phyloP scores from a whole-genome alignment of 2,113 vertebrate genomes.

The Abramis brama region DNA sequence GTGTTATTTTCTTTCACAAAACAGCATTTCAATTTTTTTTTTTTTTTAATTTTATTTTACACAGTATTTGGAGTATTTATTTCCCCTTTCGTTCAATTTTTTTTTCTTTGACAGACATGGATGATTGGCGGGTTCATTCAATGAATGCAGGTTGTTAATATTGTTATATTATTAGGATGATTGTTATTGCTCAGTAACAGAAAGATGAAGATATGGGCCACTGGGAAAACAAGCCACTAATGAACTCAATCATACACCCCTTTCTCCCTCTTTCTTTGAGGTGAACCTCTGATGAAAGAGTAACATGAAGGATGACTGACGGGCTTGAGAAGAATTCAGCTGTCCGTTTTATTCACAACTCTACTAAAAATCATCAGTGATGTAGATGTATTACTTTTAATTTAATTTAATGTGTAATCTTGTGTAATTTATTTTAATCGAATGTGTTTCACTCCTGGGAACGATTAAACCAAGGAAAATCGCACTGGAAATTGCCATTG shows the following conservation, averaged over 20 bases:
- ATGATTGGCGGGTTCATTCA: slow-evolving; percentile 57
- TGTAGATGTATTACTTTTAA: slow-evolving; percentile 70
- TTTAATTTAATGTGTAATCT: slow-evolving; percentile 75
- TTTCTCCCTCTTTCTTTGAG: slow-evolving; percentile 45
- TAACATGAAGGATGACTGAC: slow-evolving; percentile 68
- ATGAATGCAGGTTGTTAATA: slow-evolving; percentile 34
- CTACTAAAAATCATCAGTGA: slow-evolving; percentile 65
- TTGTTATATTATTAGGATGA: slow-evolving; percentile 40
- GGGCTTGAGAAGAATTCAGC: slow-evolving; percentile 60
- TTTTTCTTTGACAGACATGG: slow-evolving; percentile 60
- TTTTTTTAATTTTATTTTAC: slow-evolving; percentile 65
- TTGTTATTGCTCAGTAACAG: slow-evolving; percentile 65
- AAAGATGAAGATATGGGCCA: slow-evolving; percentile 43
- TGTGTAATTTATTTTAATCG: slow-evolving; percentile 58
- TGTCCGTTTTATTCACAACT: slow-evolving; percentile 70
- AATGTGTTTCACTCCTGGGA: slow-evolving; percentile 63
- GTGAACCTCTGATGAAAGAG: slow-evolving; percentile 59
- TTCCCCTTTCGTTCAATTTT: slow-evolving; percentile 65
- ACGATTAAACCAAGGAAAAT: slow-evolving; percentile 70
- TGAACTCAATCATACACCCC: slow-evolving; percentile 67
- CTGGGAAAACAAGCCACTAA: slow-evolving; percentile 70
- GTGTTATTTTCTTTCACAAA: slow-evolving; percentile 60
- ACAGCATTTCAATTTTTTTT: slow-evolving; percentile 66
- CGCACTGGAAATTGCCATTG: slow-evolving; percentile 67
- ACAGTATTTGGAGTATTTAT: slow-evolving; percentile 70